A percentile compares a stretch with the other conserved stretches of the same genome.
Evolutionary conservation across 2,797 vertebrate species (phyloP).

Genomic region (Lithobates pipiens): DNA sequence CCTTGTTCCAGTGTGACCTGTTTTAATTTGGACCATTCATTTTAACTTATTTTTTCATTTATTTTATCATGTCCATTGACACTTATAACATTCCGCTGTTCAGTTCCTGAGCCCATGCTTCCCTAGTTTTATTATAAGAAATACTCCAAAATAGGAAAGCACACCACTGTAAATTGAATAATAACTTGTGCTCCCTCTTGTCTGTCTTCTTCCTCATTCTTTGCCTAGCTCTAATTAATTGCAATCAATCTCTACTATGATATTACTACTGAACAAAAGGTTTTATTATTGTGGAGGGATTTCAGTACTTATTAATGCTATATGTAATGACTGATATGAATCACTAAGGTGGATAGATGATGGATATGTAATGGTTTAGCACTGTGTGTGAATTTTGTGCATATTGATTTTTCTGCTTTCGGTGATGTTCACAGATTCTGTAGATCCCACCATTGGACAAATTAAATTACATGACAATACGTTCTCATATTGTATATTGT

Average conservation of each 20-base stretch:
- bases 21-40: constrained; percentile 43
- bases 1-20: constrained; percentile 18
- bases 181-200: constrained; percentile 43
- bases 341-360: constrained; percentile 42
- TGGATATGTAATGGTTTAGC: constrained; percentile 50
- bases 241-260: constrained; percentile 60
- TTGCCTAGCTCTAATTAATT: constrained; percentile 57
- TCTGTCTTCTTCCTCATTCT: constrained; percentile 31
- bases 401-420: background rate
- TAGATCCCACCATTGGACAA: background rate
- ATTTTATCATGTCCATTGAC: constrained; percentile 34
- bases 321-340: constrained; percentile 54
- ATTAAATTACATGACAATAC: background rate
- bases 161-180: constrained; percentile 42
- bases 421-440: background rate
- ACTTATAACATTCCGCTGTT: constrained; percentile 27
- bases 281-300: constrained; percentile 59
- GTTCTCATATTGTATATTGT: no score
- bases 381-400: constrained; percentile 12
- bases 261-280: constrained; percentile 50
- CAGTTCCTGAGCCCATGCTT: background rate
- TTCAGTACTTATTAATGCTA: constrained; percentile 51
- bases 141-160: constrained; percentile 26
- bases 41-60: constrained; percentile 32
- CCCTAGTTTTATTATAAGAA: constrained; percentile 38